Base-by-base conservation (phyloP, 1,140 invertebrate genomes). In the Drosophila biarmipes region DNA sequence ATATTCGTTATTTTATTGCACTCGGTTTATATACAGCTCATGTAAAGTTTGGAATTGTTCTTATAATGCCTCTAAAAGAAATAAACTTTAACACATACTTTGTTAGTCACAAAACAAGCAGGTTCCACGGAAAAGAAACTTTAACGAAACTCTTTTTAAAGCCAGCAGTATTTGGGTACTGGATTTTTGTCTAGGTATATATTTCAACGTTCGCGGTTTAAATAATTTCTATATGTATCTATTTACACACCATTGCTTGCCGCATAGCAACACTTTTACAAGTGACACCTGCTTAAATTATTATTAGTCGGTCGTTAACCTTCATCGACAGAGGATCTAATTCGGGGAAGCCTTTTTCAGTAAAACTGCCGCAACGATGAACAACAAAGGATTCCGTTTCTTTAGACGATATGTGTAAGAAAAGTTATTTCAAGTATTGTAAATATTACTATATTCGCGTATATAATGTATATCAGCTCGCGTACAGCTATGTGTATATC, bases 351-450 rank as follows among this genome's bases (percentile, higher is more conserved):
- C 66, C 38, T 37, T 40, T 48, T 35, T 17, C 12, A 45, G 21
- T 21, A 52, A 59, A 80, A 59, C 38, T 75, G 43, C 45, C 56
- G 62, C 73, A 80, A 76, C 49, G 46, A 72, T 53, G n/a, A n/a
- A 46, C 11, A 35, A 49, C 43, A 31, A 63, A 40, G 24, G 24
- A 29, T 45, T 64, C 38, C 7, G 21, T 31, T 53, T 45, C 38
- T 17, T 31, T 64, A 82, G 78, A 78, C 82, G 82, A 87, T 87
- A 87, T 87, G 82, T 87, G 86, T 73, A 69, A 76, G 69, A 73
- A 89, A 81, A 68, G 74, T 35, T 55, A 77, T 43, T 61, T 77
- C 42, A 68, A 76, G 38, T 68, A 56, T 52, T 59, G 49, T 75
- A 77, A 68, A 71, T 78, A 45, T 29, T 45, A 45, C 55, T 63